These are phyloP conservation scores for Cydia strobilella DNA, from an alignment of 1,140 invertebrate species.

Conservation along the genomic window DNA sequence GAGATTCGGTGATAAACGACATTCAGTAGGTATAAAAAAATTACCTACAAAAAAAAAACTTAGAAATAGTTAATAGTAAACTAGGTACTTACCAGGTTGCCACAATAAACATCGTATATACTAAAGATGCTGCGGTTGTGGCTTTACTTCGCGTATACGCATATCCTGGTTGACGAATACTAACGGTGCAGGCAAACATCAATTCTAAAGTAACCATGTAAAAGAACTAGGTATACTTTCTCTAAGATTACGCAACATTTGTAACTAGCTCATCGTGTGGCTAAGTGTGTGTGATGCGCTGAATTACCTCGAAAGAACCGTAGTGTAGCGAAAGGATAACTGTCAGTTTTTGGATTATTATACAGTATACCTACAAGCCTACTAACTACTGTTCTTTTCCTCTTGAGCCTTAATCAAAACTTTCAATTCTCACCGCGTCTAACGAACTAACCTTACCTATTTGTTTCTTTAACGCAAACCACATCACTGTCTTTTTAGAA, in stretches of 20 bases:
- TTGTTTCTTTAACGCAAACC: conserved; percentile 29
- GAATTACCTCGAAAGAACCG: neutral
- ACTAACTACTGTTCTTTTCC: too few species aligned
- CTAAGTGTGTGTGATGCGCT: neutral
- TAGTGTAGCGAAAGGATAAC: too few species aligned
- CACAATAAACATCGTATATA: neutral
- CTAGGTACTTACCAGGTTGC: too few species aligned
- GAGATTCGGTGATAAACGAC: too few species aligned
- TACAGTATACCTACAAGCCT: too few species aligned
- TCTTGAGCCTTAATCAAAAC: neutral
- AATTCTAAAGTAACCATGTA: neutral
- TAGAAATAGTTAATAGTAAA: too few species aligned
- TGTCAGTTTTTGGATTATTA: too few species aligned
- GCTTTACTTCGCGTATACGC: neutral
- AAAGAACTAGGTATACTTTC: too few species aligned
- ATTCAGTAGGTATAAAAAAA: too few species aligned
- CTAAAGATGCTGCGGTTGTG: neutral
- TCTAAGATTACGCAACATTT: neutral
- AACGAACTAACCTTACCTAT: conserved; percentile 2
- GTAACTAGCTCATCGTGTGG: neutral
- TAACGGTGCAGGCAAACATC: neutral
- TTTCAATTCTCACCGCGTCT: neutral
- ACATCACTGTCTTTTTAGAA: conserved; percentile 39
- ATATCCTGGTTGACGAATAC: neutral
- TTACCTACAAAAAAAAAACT: too few species aligned